Evolutionary conservation across 2,797 vertebrate species (phyloP).

Genomic region (Eremophila alpestris): DNA sequence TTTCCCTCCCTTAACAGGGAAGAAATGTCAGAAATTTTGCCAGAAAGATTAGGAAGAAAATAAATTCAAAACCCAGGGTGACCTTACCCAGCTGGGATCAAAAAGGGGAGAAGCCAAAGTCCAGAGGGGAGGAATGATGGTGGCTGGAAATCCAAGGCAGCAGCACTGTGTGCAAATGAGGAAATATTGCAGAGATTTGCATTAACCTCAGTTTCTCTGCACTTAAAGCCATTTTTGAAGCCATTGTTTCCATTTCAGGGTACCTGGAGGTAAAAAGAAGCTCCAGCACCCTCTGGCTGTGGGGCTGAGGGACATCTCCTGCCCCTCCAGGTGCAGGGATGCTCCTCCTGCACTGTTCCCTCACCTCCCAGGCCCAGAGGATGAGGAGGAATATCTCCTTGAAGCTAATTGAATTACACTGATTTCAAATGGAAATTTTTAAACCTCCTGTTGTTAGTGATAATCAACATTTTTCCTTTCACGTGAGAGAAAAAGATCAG

Average conservation of each 20-base stretch:
- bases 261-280: not conserved
- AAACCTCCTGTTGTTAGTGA: not conserved
- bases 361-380: not conserved
- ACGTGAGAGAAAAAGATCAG: not conserved
- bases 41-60: not conserved
- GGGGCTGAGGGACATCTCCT: not conserved
- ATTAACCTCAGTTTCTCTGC: not conserved
- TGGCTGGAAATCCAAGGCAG: not conserved
- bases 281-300: accelerated
- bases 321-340: not conserved
- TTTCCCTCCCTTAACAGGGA: not conserved
- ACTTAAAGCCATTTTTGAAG: not conserved
- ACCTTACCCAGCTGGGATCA: not conserved
- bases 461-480: not conserved
- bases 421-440: not conserved
- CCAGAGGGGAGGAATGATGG: not conserved
- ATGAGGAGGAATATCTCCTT: not conserved
- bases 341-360: not conserved
- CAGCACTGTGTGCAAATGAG: not conserved
- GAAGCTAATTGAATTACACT: not conserved
- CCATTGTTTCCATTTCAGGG: not conserved
- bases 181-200: not conserved
- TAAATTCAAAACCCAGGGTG: not conserved
- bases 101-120: not conserved
- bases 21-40: not conserved